These are phyloP conservation scores for Phyllotis vaccarum DNA, from an alignment of 2,797 vertebrate genomes.

Conservation along the genomic window DNA sequence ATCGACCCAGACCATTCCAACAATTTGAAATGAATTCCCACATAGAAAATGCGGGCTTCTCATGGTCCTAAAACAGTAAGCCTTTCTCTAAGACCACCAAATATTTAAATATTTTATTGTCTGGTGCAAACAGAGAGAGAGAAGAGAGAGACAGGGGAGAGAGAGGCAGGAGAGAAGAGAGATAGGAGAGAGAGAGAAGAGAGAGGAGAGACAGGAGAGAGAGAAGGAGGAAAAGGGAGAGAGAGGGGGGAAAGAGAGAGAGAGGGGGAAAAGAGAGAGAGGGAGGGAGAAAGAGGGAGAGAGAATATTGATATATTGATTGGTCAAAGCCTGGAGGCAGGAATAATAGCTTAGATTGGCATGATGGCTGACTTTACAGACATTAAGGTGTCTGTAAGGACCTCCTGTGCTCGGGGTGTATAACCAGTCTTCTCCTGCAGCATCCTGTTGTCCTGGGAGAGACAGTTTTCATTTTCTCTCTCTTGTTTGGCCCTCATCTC, in stretches of 20 bases:
- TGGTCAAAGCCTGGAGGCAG: neutral
- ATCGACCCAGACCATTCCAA: slow-evolving; percentile 14
- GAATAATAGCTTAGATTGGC: slow-evolving; percentile 60
- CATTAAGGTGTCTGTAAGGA: slow-evolving; percentile 34
- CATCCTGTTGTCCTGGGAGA: neutral
- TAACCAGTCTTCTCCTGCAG: neutral
- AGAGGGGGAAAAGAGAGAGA: neutral
- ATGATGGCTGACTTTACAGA: slow-evolving; percentile 52
- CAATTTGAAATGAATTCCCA: slow-evolving; percentile 59
- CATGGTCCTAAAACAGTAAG: neutral
- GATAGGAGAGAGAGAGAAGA: neutral
- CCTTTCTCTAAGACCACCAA: neutral
- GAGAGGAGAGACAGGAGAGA: neutral
- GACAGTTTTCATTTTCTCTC: slow-evolving; percentile 42
- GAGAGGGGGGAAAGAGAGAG: too few species aligned
- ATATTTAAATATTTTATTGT: slow-evolving; percentile 56
- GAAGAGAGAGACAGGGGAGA: too few species aligned
- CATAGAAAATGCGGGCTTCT: slow-evolving; percentile 64
- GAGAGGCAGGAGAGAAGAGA: neutral
- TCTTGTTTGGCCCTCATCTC: slow-evolving; percentile 25
- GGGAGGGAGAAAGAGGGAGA: neutral
- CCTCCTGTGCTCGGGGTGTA: neutral
- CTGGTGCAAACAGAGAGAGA: neutral
- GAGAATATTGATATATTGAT: neutral
- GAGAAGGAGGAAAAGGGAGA: neutral